Percentiles rank a stretch among this genome's conserved stretches.
Conservation (phyloP, 2,888 invertebrate genomes). For the Therioaphis trifolii region DNA sequence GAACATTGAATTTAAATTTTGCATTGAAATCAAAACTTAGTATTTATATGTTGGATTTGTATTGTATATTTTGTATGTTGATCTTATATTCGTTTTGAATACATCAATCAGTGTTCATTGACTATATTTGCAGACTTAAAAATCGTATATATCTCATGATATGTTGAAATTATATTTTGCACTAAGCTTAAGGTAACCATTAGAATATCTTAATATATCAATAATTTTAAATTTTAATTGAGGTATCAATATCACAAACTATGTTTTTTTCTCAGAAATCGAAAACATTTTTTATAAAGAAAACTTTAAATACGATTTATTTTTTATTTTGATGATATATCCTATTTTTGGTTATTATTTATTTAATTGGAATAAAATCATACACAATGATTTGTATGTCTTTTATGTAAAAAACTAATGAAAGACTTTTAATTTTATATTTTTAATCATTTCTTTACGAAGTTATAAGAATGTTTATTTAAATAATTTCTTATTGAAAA, state of each 20-base stretch:
- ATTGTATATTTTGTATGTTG: too few species aligned
- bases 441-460: slow-evolving; percentile 5
- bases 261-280: not conserved
- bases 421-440: slow-evolving; percentile 17
- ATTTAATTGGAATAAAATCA: slow-evolving; percentile 3
- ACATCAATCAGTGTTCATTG: slow-evolving; percentile 14
- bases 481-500: slow-evolving; percentile 3
- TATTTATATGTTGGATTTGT: not conserved
- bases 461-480: not conserved
- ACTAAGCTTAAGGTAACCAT: not conserved
- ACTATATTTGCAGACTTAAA: not conserved
- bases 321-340: not conserved
- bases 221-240: not conserved
- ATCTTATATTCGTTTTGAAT: not conserved
- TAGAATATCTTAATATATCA: slow-evolving; percentile 5
- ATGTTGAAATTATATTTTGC: not conserved
- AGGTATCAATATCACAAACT: not conserved
- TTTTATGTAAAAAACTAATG: slow-evolving; percentile 11
- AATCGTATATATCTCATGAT: not conserved
- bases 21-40: not conserved
- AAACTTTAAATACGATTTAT: not conserved
- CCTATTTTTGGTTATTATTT: not conserved
- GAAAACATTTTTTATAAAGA: not conserved
- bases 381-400: not conserved
- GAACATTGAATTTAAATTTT: not conserved